Evolutionary conservation across 2,797 vertebrate species (phyloP).

Genomic region (Siniperca undulata): DNA sequence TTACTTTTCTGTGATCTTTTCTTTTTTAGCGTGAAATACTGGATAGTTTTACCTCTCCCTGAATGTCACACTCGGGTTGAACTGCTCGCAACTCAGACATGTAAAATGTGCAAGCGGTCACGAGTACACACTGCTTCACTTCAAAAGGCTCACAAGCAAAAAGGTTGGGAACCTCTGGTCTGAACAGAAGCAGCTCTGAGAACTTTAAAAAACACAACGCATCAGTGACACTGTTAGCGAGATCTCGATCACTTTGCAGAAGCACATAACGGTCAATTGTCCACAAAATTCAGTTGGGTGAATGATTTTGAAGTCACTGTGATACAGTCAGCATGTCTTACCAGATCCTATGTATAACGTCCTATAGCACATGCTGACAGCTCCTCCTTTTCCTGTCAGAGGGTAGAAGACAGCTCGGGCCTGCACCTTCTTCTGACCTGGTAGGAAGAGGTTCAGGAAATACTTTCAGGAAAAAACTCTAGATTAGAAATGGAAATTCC

Average conservation of each 20-base stretch:
- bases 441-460: background rate
- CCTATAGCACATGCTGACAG: constrained; percentile 95
- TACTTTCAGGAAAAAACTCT: background rate
- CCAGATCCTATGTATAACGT: constrained; percentile 97
- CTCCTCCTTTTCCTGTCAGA: constrained; percentile 90
- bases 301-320: background rate
- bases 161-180: background rate
- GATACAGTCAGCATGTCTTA: constrained; percentile 61
- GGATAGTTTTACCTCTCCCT: background rate
- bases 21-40: background rate
- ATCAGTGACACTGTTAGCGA: background rate
- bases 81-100: background rate
- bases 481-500: background rate
- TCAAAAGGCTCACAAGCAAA: background rate
- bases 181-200: background rate
- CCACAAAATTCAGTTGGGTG: background rate
- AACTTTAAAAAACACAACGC: background rate
- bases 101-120: background rate
- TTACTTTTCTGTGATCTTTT: background rate
- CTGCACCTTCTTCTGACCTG: constrained; percentile 91
- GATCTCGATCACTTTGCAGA: background rate
- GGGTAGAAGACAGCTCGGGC: constrained; percentile 95
- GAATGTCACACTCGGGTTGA: background rate
- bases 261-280: background rate
- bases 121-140: background rate